Base-by-base conservation (phyloP, 1,140 invertebrate genomes). In the Drosophila malerkotliana region DNA sequence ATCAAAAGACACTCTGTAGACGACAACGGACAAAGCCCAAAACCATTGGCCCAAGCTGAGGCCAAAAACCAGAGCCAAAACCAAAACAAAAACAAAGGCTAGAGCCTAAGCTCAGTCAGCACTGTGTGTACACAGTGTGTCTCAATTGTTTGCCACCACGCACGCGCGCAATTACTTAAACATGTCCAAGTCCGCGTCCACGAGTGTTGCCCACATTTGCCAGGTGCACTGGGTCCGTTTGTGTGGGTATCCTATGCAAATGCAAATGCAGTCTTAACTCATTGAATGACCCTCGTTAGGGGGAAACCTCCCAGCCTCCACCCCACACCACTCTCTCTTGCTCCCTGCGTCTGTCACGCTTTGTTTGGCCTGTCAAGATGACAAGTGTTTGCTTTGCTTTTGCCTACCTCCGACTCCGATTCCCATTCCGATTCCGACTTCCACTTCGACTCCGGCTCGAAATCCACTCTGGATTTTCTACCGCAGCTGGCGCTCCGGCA, bases 301-400 rank as follows among this genome's bases (percentile, higher is more conserved):
- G 60, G 74, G 10, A 24, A 18, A 47, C 44, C 72, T 62, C 48
- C 24, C 55, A 37, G 30, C 14, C 34, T 12, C 52, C 41, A 28
- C 51, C 62, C 72, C 18, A 30, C 55, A 47, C 26, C 26, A 28
- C 26, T 28, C 26, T 28, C 56, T 15, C 30, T 48, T 52, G 54
- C 53, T 73, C 63, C 66, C 57, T 62, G 68, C 52, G 77, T 90
- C 85, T 75, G 85, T 89, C 84, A 89, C 80, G 84, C 85, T 89
- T 89, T 89, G 84, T 89, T 90, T 84, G 80, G 75, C 71, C 75
- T 90, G 85, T 90, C 85, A 90, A 81, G 78, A 85, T 89, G 85
- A 90, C 85, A 90, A 90, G 85, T 90, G 85, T 90, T 90, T 90
- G 78, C 69, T 84, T 85, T 80, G 64, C 68, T 79, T 73, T 73